A percentile compares a stretch with the other conserved stretches of the same genome.
Conservation (phyloP, 2,888 invertebrate genomes). For the Drosophila kokeensis region DNA sequence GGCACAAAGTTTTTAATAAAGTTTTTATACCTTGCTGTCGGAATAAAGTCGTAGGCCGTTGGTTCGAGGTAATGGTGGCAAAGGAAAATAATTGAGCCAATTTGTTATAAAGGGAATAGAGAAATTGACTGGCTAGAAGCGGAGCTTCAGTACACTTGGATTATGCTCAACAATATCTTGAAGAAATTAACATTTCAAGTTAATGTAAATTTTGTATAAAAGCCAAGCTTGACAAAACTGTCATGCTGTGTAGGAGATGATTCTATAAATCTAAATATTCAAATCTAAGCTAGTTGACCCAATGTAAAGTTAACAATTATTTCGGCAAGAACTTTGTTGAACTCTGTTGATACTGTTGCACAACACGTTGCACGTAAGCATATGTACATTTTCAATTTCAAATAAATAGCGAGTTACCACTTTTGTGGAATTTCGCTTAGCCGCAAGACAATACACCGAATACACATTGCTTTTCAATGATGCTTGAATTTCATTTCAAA, state of each 20-base stretch:
- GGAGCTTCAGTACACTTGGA: background rate
- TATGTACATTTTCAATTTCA: constrained; percentile 26
- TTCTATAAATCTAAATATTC: background rate
- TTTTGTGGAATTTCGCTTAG: constrained; percentile 12
- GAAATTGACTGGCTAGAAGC: constrained; percentile 23
- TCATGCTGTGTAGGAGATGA: background rate
- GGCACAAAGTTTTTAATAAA: constrained; percentile 78
- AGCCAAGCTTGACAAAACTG: background rate
- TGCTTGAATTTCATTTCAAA: constrained; percentile 77
- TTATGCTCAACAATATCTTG: constrained; percentile 1
- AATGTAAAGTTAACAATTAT: background rate
- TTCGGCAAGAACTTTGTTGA: rapidly evolving
- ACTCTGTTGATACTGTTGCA: background rate
- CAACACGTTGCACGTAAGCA: background rate
- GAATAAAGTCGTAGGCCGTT: constrained; percentile 15
- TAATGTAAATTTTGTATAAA: background rate
- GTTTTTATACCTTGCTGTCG: constrained; percentile 68
- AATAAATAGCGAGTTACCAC: background rate
- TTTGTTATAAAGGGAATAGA: constrained; percentile 68
- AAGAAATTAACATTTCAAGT: constrained; percentile 6
- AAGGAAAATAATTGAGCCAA: constrained; percentile 75
- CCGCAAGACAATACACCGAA: constrained; percentile 29
- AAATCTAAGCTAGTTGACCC: background rate
- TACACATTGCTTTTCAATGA: constrained; percentile 27
- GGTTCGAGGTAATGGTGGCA: constrained; percentile 27